phyloP scores from a whole-genome alignment of 2,888 invertebrate species.

The Aproaerema taeniolella region DNA sequence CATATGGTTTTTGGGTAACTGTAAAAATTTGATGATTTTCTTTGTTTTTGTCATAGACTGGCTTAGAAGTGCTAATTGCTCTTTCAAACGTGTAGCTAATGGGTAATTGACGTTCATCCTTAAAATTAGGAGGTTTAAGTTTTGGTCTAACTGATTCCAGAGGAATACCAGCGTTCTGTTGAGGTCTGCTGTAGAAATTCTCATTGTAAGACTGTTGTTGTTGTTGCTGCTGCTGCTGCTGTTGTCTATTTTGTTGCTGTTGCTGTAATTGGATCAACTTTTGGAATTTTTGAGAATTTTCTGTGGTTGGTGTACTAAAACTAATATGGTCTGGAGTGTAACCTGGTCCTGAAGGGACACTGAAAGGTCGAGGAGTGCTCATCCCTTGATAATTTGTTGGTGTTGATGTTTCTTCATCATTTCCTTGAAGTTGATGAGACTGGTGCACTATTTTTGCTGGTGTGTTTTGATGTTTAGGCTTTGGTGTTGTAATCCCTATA shows the following conservation, averaged over 20 bases:
- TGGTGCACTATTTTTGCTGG: slow-evolving; percentile 29
- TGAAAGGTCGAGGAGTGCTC: slow-evolving; percentile 67
- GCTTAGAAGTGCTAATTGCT: slow-evolving; percentile 31
- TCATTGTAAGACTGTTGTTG: slow-evolving; percentile 23
- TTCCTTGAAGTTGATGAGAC: slow-evolving; percentile 33
- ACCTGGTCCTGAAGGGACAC: slow-evolving; percentile 34
- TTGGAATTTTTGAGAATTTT: slow-evolving; percentile 26
- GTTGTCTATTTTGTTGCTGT: slow-evolving; percentile 28
- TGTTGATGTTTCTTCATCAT: slow-evolving; percentile 32
- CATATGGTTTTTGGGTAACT: slow-evolving; percentile 47
- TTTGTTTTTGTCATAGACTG: slow-evolving; percentile 28
- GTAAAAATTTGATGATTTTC: slow-evolving; percentile 36
- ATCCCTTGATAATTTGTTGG: slow-evolving; percentile 54
- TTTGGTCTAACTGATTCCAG: slow-evolving; percentile 44
- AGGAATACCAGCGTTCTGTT: slow-evolving; percentile 34
- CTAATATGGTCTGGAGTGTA: slow-evolving; percentile 27
- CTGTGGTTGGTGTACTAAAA: slow-evolving; percentile 26
- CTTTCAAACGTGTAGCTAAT: slow-evolving; percentile 56
- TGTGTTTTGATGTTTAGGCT: slow-evolving; percentile 33
- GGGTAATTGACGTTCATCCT: slow-evolving; percentile 64
- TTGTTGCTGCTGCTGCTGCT: slow-evolving; percentile 4
- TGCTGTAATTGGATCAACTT: slow-evolving; percentile 32
- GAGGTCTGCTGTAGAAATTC: slow-evolving; percentile 24
- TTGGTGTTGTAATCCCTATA: slow-evolving; percentile 42
- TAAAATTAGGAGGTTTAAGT: slow-evolving; percentile 62